Evolutionary conservation across 30 jellyfish, hydroid and myxozoan genomes (phyloP), one percentile per base, ranked within the genome.

Genomic region (Pseudorhiza aurosa): DNA sequence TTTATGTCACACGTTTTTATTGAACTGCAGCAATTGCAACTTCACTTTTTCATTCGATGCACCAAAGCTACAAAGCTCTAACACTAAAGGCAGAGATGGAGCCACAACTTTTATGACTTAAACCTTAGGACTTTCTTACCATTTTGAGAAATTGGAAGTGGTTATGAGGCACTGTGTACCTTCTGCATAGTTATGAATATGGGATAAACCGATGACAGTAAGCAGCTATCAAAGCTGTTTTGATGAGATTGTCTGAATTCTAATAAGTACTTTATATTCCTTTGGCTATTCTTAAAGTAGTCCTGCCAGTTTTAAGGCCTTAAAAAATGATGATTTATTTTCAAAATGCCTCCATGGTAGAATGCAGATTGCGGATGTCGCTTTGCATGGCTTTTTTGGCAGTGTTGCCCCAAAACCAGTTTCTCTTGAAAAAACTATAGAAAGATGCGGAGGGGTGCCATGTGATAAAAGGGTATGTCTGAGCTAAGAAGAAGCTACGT

Each of bases 341-440:
- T 25, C 37, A 2, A 68, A 59, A 50, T 82, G 94, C 49, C 49
- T 82, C 19, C 88, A 82, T 59, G 87, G 88, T 1, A 22, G 40
- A n/a, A 82, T 87, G 11, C 93, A 81, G 51, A 81, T 65, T 32
- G 46, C 77, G 29, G 68, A 81, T 30, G 86, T 65, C 19, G 58
- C 85, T 21, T 51, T 47, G 17, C 57, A 81, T 68, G 31, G 49
- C 26, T 47, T 43, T 28, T 81, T 2, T 81, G 93, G 93, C 81
- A 67, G 18, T 14, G 93, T 2, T 36, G 68, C 21, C 93, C 93
- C 9, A 81, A 81, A 49, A 68, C 50, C 12, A 68, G 35, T 15
- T 81, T 14, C 50, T 68, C 35, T 11, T 30, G 68, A 9, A 27
- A 29, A 35, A 64, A 21, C 78, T 64, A 35, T 64, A 8, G 78